A percentile compares a stretch with the other conserved stretches of the same genome.
These are phyloP conservation scores for Sycophila texana DNA, from an alignment of 2,888 invertebrate genomes.

Conservation along the genomic window DNA sequence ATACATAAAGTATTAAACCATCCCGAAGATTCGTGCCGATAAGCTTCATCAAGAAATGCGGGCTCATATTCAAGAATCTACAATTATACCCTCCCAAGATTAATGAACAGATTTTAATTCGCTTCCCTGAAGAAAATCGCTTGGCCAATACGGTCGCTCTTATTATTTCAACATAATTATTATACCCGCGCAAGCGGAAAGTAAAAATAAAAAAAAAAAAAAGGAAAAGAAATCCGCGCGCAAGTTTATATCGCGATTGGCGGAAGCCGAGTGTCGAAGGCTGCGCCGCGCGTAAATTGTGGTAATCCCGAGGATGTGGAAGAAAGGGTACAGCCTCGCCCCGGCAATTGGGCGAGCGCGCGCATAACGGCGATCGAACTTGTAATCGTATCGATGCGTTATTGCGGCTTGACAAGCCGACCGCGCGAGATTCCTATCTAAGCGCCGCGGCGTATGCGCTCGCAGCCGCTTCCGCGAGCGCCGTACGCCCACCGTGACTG, in stretches of 20 bases:
- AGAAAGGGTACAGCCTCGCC: too few species aligned
- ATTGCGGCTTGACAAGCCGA: background rate
- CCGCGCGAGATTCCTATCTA: background rate
- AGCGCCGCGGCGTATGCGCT: background rate
- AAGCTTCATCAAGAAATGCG: background rate
- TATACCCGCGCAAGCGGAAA: background rate
- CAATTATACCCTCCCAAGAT: constrained; percentile 26
- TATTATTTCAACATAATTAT: background rate
- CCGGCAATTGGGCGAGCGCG: background rate
- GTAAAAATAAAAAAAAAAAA: too few species aligned
- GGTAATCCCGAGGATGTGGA: background rate
- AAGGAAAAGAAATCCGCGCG: background rate
- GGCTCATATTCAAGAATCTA: background rate
- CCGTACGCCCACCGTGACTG: constrained; percentile 19
- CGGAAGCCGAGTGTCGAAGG: constrained; percentile 13
- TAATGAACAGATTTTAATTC: constrained; percentile 24
- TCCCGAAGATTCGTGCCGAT: too few species aligned
- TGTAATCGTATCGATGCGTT: constrained; percentile 14
- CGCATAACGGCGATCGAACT: constrained; percentile 20
- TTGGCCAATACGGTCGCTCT: too few species aligned
- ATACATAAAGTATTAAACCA: too few species aligned
- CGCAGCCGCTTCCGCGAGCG: constrained; percentile 9
- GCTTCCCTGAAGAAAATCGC: constrained; percentile 2
- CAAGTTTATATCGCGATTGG: background rate
- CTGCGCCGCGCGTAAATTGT: constrained; percentile 2